Conservation (phyloP, 1,140 invertebrate species). For the Antheraea mylitta region DNA sequence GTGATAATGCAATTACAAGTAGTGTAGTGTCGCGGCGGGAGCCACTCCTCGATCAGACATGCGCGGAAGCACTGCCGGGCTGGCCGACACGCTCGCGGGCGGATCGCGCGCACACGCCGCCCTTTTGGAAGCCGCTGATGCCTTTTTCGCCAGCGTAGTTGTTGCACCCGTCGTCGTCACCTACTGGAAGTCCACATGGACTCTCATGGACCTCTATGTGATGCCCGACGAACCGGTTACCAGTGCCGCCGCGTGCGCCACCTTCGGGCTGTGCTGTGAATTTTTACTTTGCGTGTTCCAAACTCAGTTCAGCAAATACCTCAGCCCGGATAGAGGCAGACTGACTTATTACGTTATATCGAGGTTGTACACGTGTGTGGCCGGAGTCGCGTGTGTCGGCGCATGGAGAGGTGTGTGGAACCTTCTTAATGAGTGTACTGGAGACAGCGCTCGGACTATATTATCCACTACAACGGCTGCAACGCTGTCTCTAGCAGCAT, state of each 20-base stretch:
- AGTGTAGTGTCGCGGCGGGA: slow-evolving; percentile 40
- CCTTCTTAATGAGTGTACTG: slow-evolving; percentile 85
- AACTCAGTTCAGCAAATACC: slow-evolving; percentile 79
- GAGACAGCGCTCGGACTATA: slow-evolving; percentile 80
- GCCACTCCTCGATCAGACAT: slow-evolving; percentile 61
- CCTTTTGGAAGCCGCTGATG: slow-evolving; percentile 84
- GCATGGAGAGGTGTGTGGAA: slow-evolving; percentile 91
- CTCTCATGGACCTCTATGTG: slow-evolving; percentile 86
- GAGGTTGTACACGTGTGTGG: slow-evolving; percentile 86
- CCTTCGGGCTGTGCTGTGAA: slow-evolving; percentile 84
- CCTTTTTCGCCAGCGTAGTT: slow-evolving; percentile 84
- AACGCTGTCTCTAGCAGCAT: slow-evolving; percentile 81
- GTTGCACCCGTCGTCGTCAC: slow-evolving; percentile 89
- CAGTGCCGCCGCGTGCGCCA: slow-evolving; percentile 83
- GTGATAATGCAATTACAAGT: slow-evolving; percentile 66
- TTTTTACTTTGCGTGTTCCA: slow-evolving; percentile 85
- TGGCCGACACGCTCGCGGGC: slow-evolving; percentile 75
- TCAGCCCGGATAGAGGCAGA: slow-evolving; percentile 84
- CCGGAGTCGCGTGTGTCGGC: slow-evolving; percentile 89
- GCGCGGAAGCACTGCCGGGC: slow-evolving; percentile 81
- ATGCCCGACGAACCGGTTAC: slow-evolving; percentile 79
- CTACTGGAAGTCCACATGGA: slow-evolving; percentile 93
- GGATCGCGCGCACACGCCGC: slow-evolving; percentile 78
- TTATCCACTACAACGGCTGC: slow-evolving; percentile 82
- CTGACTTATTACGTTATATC: slow-evolving; percentile 86